Evolutionary conservation across 2,113 vertebrate genomes (phyloP).

Genomic region (Cryptotis parvus): DNA sequence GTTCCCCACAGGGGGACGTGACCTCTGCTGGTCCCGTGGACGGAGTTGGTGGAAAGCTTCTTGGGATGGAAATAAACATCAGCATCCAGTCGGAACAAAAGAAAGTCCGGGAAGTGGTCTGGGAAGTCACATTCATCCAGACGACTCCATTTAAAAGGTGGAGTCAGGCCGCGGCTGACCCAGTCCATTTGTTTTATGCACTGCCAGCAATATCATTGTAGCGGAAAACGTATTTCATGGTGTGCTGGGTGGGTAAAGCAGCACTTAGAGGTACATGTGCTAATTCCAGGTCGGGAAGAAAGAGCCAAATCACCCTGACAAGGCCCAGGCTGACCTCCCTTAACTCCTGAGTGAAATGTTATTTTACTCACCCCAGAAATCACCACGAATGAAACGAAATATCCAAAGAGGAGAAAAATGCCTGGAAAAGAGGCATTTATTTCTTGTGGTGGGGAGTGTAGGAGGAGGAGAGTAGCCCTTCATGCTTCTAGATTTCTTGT

Average conservation of each 20-base stretch:
- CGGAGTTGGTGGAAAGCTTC: neutral
- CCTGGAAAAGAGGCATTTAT: conserved; percentile 68
- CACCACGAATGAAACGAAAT: conserved; percentile 79
- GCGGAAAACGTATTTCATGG: conserved; percentile 89
- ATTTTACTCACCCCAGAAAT: conserved; percentile 85
- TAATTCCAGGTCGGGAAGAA: conserved; percentile 89
- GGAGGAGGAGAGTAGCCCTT: neutral
- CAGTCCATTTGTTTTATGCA: conserved; percentile 87
- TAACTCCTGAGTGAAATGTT: conserved; percentile 86
- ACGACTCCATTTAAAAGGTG: conserved; percentile 78
- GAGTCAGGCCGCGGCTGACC: conserved; percentile 81
- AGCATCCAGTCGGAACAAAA: neutral
- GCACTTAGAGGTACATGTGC: conserved; percentile 80
- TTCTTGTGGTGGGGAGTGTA: no score
- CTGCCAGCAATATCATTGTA: conserved; percentile 86
- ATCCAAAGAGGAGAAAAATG: conserved; percentile 73
- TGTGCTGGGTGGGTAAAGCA: conserved; percentile 83
- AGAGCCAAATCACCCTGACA: conserved; percentile 86
- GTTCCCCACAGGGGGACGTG: neutral
- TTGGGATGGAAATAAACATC: neutral
- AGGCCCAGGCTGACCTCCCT: conserved; percentile 84
- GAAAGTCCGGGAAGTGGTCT: conserved; percentile 21
- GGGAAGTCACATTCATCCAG: conserved; percentile 17
- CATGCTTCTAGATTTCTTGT: conserved; percentile 18
- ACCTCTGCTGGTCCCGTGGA: neutral